Conservation (phyloP, 2,888 invertebrate genomes). For the Helobdella robusta region DNA sequence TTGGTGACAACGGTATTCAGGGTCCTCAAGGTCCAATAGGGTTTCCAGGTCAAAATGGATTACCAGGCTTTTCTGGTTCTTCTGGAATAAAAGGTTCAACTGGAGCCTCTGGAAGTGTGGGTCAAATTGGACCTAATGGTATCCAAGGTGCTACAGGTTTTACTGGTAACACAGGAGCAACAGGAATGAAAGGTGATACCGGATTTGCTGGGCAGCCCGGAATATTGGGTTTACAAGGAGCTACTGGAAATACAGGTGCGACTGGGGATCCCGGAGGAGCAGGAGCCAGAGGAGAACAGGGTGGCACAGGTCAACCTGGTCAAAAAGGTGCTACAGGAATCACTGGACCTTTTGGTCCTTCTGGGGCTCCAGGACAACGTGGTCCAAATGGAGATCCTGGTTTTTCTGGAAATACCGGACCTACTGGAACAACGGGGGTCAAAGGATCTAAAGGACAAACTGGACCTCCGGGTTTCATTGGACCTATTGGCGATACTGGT, state of each 20-base stretch:
- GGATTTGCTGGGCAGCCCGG: constrained; percentile 27
- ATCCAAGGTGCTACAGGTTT: constrained; percentile 2
- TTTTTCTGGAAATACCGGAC: not conserved
- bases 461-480: not conserved
- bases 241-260: not conserved
- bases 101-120: not conserved
- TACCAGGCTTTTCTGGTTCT: too few relatives aligned
- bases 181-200: constrained; percentile 26
- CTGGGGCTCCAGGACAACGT: constrained; percentile 25
- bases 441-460: not conserved
- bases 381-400: constrained; percentile 16
- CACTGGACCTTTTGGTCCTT: constrained; percentile 25
- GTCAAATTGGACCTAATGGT: not conserved
- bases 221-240: constrained; percentile 23
- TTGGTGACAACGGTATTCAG: constrained; percentile 23
- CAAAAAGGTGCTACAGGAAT: constrained; percentile 25
- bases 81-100: not conserved
- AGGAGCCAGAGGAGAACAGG: constrained; percentile 15
- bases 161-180: constrained; percentile 13
- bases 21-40: constrained; percentile 29
- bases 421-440: constrained; percentile 7
- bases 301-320: constrained; percentile 2
- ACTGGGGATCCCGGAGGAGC: constrained; percentile 18
- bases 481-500: not conserved
- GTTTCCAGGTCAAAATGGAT: constrained; percentile 20